Evolutionary conservation across 2,888 invertebrate species (phyloP).

Genomic region (Polyommatus iphigenia): DNA sequence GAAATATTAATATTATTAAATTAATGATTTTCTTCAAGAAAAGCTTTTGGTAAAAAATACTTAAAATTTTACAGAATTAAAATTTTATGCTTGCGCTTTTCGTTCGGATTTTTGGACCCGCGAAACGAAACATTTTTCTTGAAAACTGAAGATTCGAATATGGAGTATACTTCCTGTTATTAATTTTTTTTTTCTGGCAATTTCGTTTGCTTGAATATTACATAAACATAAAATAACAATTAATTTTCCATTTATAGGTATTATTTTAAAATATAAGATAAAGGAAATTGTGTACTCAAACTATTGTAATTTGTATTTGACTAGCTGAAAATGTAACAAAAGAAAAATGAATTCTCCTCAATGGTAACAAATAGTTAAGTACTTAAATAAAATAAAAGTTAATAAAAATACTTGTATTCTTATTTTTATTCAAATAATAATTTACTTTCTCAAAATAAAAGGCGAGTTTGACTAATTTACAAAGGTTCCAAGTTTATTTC

Average conservation of each 20-base stretch:
- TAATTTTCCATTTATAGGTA: neutral
- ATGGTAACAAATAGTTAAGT: no score
- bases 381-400: neutral
- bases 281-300: neutral
- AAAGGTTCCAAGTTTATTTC: conserved; percentile 6
- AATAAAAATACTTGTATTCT: neutral
- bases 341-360: neutral
- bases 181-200: neutral
- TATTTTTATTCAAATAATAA: neutral
- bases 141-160: neutral
- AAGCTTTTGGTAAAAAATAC: neutral
- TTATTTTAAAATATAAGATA: no score
- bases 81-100: neutral
- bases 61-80: neutral
- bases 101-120: neutral
- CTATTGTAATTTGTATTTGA: neutral
- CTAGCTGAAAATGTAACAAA: neutral
- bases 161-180: neutral
- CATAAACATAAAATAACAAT: neutral
- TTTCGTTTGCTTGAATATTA: neutral
- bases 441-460: neutral
- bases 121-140: neutral
- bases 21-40: neutral
- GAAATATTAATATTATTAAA: neutral
- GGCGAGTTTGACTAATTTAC: neutral